Evolutionary conservation across 2,113 vertebrate species (phyloP).

Genomic region (Notarius quadriscutis): DNA sequence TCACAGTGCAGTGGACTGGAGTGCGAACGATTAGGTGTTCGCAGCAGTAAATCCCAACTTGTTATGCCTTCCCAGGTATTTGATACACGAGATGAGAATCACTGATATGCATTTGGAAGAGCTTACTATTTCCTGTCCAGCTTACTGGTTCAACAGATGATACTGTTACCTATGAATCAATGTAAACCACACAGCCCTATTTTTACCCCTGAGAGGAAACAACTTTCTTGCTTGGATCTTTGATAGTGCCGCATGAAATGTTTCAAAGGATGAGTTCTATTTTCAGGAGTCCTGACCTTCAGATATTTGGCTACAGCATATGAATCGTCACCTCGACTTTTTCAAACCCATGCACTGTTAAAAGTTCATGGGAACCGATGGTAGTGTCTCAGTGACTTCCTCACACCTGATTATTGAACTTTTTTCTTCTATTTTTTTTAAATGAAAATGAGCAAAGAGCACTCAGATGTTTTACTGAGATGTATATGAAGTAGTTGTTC

Average conservation of each 20-base stretch:
- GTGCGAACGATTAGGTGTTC: conserved; percentile 25
- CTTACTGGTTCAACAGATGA: conserved; percentile 14
- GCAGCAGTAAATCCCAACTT: conserved; percentile 28
- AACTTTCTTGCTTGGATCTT: conserved; percentile 9
- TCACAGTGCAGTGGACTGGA: conserved; percentile 34
- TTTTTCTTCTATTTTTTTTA: background rate
- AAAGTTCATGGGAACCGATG: background rate
- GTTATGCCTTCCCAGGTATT: conserved; percentile 20
- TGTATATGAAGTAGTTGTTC: background rate
- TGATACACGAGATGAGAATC: conserved; percentile 16
- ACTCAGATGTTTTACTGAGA: background rate
- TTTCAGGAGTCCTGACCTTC: conserved; percentile 1
- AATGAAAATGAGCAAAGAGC: background rate
- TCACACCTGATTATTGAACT: background rate
- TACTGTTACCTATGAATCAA: conserved; percentile 22
- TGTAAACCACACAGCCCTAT: conserved; percentile 3
- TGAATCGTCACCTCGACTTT: conserved; percentile 17
- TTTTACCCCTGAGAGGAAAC: conserved; percentile 30
- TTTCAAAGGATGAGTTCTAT: conserved; percentile 22
- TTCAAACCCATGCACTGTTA: conserved; percentile 7
- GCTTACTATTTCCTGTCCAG: background rate
- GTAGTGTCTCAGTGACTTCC: background rate
- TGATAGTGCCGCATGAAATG: background rate
- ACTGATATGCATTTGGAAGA: conserved; percentile 20
- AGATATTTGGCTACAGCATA: background rate